These are phyloP conservation scores for Helarctos malayanus DNA, from an alignment of 2,797 vertebrate genomes.

Conservation along the genomic window DNA sequence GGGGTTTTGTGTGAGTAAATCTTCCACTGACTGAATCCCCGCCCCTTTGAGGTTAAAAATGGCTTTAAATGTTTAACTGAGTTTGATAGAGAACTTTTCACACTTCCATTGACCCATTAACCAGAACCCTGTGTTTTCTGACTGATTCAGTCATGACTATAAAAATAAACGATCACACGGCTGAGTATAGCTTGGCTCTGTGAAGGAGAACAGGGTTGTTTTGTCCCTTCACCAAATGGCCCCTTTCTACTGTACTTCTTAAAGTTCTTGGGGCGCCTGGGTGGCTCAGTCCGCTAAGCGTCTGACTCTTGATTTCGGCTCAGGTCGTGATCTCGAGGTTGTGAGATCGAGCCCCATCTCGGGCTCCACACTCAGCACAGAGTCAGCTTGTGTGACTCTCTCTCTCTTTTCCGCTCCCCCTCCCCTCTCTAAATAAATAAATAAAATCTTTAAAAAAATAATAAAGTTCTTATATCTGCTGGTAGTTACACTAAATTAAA, in stretches of 20 bases:
- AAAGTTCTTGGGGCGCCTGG: not conserved
- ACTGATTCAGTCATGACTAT: not conserved
- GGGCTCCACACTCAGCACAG: rapidly evolving
- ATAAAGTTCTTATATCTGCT: not conserved
- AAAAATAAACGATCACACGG: not conserved
- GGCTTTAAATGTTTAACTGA: not conserved
- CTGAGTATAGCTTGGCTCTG: not conserved
- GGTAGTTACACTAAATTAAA: not conserved
- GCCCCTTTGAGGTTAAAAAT: not conserved
- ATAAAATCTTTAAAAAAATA: too few relatives aligned
- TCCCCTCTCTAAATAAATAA: too few relatives aligned
- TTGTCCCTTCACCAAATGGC: not conserved
- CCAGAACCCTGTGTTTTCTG: not conserved
- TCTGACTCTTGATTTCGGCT: too few relatives aligned
- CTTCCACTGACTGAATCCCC: not conserved
- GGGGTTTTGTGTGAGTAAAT: not conserved
- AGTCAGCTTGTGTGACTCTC: too few relatives aligned
- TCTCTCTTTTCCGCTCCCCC: too few relatives aligned
- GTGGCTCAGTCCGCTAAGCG: too few relatives aligned
- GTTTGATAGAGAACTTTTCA: not conserved
- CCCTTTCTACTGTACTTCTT: not conserved
- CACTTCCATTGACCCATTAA: not conserved
- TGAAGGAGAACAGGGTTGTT: not conserved
- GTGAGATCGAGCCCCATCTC: too few relatives aligned
- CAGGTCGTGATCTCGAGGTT: too few relatives aligned